Percentiles rank a stretch among this genome's conserved stretches.
Evolutionary conservation across 2,797 vertebrate genomes (phyloP).

Genomic region (Urocyon cinereoargenteus): DNA sequence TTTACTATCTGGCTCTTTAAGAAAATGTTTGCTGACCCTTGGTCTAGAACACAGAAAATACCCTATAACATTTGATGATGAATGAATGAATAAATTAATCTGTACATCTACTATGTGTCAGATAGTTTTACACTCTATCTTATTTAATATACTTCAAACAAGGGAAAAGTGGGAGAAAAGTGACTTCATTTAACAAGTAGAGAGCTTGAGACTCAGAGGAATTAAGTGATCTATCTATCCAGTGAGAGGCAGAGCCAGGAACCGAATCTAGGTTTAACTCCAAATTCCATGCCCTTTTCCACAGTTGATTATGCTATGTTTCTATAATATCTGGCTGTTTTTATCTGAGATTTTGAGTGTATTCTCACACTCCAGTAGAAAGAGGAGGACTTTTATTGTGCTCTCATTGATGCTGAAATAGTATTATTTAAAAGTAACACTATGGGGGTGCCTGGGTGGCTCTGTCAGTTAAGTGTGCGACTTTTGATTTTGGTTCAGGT

Average conservation of each 20-base stretch:
- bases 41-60: not conserved
- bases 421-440: not conserved
- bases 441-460: not conserved
- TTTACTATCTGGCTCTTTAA: conserved; percentile 2
- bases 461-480: not conserved
- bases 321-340: not conserved
- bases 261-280: not conserved
- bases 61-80: not conserved
- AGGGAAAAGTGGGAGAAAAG: not conserved
- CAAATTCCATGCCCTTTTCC: not conserved
- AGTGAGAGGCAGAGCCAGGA: not conserved
- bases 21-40: not conserved
- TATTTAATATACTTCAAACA: not conserved
- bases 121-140: not conserved
- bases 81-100: not conserved
- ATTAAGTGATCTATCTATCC: not conserved
- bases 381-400: not conserved
- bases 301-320: not conserved
- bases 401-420: not conserved
- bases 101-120: not conserved
- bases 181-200: conserved; percentile 5
- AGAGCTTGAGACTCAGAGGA: not conserved
- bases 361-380: not conserved
- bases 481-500: not conserved
- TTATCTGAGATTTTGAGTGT: conserved; percentile 19